A percentile compares a stretch with the other conserved stretches of the same genome.
Conservation (phyloP, 1,140 invertebrate species). For the Campoletis sonorensis region DNA sequence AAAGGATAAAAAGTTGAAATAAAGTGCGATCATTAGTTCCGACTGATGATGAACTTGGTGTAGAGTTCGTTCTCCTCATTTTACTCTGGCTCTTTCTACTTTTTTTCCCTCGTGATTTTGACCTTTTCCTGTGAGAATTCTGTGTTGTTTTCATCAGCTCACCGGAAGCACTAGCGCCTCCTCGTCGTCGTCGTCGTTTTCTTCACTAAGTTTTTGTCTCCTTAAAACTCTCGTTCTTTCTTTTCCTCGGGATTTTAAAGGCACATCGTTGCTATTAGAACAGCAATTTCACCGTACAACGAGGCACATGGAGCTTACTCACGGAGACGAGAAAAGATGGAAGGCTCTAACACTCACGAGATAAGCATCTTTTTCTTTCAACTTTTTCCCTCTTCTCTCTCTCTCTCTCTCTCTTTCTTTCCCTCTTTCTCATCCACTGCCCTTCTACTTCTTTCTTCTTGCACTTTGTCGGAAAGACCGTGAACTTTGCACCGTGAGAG, state of each 20-base stretch:
- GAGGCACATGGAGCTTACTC: conserved; percentile 25
- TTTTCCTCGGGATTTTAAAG: conserved; percentile 30
- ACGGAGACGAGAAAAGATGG: conserved; percentile 15
- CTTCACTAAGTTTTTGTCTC: neutral
- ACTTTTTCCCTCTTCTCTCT: neutral
- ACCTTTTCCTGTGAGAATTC: conserved; percentile 18
- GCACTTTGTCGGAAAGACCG: conserved; percentile 29
- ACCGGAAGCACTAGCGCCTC: conserved; percentile 31
- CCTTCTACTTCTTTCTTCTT: neutral
- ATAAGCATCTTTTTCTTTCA: conserved; percentile 26
- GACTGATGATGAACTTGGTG: neutral
- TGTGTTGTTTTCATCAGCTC: conserved; percentile 17
- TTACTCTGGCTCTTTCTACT: neutral
- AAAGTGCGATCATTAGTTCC: conserved; percentile 38
- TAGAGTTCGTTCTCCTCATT: neutral
- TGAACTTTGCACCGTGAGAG: conserved; percentile 45
- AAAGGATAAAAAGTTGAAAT: neutral
- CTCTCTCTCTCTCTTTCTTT: conserved; percentile 16
- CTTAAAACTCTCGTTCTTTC: neutral
- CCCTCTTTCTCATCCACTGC: neutral
- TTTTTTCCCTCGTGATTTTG: neutral
- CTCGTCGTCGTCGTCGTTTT: conserved; percentile 11
- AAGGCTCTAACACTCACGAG: neutral
- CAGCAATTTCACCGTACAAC: conserved; percentile 43
- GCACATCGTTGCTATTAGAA: conserved; percentile 41